Evolutionary conservation across 2,113 vertebrate species (phyloP), one percentile per base, ranked within the genome.

Genomic region (Eurypyga helias): DNA sequence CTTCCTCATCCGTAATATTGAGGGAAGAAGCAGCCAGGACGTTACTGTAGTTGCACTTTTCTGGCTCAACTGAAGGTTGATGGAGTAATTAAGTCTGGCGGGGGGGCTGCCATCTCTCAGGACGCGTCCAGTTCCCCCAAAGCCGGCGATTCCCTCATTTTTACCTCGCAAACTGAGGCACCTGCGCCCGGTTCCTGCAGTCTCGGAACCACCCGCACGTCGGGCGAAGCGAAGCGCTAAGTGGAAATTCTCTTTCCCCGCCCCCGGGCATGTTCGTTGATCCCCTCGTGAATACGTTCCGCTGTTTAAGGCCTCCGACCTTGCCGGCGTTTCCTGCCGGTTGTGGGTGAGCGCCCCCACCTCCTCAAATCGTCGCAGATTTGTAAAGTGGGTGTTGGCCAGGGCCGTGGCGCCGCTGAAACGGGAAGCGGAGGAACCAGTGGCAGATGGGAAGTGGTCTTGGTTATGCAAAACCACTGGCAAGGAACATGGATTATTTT

Each of bases 181-280:
- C 45, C 57, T 1, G 13, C 1, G 3, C 49, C 25, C 17, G 4
- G 10, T 19, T 46, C n/a, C n/a, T n/a, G n/a, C n/a, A n/a, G n/a
- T n/a, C n/a, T n/a, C n/a, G n/a, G n/a, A n/a, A n/a, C n/a, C n/a
- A n/a, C n/a, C n/a, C n/a, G n/a, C n/a, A n/a, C n/a, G n/a, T n/a
- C n/a, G n/a, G n/a, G n/a, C n/a, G n/a, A n/a, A n/a, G 8, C 6
- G 66, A 16, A 2, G 18, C 2, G 18, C 4, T 5, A 21, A 18
- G 13, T 26, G 54, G 62, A n/a, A 81, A 80, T 51, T 57, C 62
- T 54, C 54, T 55, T n/a, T 19, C 23, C 12, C 29, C 10, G 8
- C 48, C 17, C 11, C 17, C 3, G 3, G 2, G 11, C 14, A 3
- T 1, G 25, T 34, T 89, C 38, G 3, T 33, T 36, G 31, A 52